Conservation (phyloP, 1,140 invertebrate genomes). For the Musca domestica region DNA sequence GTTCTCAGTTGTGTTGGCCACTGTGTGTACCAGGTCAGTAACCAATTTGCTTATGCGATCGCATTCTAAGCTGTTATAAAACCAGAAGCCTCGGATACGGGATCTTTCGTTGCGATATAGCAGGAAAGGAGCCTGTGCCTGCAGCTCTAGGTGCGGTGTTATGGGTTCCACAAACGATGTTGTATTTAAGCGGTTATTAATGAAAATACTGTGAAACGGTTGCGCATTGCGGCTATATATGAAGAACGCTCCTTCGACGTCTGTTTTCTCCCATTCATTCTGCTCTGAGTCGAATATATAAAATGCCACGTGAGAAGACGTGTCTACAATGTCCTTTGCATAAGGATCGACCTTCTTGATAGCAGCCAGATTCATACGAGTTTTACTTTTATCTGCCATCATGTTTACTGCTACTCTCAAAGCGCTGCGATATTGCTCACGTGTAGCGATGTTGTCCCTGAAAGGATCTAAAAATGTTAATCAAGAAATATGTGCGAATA, state of each 20-base stretch:
- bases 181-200: constrained; percentile 88
- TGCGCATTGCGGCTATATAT: constrained; percentile 84
- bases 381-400: constrained; percentile 75
- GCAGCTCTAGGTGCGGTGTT: constrained; percentile 81
- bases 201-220: constrained; percentile 85
- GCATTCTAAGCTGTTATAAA: constrained; percentile 88
- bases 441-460: too few relatives aligned
- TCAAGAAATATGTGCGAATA: too few relatives aligned
- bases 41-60: constrained; percentile 71
- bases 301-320: constrained; percentile 85
- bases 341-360: constrained; percentile 90
- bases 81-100: constrained; percentile 88
- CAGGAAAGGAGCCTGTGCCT: constrained; percentile 85
- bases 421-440: too few relatives aligned
- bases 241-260: constrained; percentile 88
- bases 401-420: not conserved
- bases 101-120: constrained; percentile 82
- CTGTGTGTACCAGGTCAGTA: constrained; percentile 67
- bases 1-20: constrained; percentile 53
- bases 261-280: constrained; percentile 90
- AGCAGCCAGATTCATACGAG: constrained; percentile 87
- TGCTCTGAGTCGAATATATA: constrained; percentile 80
- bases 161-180: constrained; percentile 89
- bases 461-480: too few relatives aligned
- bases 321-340: constrained; percentile 85